Evolutionary conservation across 2,797 vertebrate genomes (phyloP).

Genomic region (Emydoidea blandingii): DNA sequence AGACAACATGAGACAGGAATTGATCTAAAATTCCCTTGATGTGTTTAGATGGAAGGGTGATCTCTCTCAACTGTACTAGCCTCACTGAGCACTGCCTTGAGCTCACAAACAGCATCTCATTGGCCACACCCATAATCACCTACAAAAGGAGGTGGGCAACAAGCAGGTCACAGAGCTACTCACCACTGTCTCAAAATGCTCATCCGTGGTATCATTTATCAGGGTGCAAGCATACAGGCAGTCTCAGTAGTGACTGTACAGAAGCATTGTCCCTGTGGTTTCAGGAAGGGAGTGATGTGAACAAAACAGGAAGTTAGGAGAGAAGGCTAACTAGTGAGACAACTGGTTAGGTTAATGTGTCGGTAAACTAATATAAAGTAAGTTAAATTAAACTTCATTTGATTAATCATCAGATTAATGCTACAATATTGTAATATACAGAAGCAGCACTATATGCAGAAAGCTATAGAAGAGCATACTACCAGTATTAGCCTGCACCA

Average conservation of each 20-base stretch:
- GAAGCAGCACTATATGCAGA: rapidly evolving
- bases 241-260: rapidly evolving
- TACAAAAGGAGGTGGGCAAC: background rate
- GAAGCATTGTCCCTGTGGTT: background rate
- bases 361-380: background rate
- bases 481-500: background rate
- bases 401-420: background rate
- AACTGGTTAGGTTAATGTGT: background rate
- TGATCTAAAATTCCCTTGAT: background rate
- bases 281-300: rapidly evolving
- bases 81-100: background rate
- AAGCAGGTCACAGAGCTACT: background rate
- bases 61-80: background rate
- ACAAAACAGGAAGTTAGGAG: background rate
- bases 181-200: background rate
- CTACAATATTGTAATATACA: background rate
- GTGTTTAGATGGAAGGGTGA: background rate
- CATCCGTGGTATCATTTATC: background rate
- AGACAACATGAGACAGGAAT: background rate
- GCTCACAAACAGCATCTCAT: rapidly evolving
- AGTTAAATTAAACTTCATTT: background rate
- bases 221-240: background rate
- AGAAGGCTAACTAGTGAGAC: background rate
- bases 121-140: background rate
- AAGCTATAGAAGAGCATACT: background rate